phyloP scores from a whole-genome alignment of 2,113 vertebrate genomes.

The Gobius niger region DNA sequence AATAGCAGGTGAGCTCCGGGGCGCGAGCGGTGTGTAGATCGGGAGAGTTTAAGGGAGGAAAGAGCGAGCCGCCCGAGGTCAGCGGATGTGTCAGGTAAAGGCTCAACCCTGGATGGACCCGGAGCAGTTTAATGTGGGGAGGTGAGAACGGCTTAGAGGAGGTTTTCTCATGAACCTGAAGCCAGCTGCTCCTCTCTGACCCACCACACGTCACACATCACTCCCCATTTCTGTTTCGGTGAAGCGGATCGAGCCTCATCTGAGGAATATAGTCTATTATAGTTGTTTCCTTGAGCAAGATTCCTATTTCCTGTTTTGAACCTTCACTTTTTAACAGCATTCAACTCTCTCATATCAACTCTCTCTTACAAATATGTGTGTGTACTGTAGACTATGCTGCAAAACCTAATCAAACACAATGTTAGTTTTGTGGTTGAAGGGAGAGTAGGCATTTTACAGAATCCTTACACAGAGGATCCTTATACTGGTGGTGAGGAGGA shows the following conservation, averaged over 20 bases:
- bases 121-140: slow-evolving; percentile 71
- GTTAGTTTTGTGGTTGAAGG: too few relatives aligned
- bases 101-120: slow-evolving; percentile 56
- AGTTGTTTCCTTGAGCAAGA: too few relatives aligned
- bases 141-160: slow-evolving; percentile 75
- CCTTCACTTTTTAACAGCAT: too few relatives aligned
- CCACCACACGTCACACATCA: not conserved
- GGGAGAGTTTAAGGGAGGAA: slow-evolving; percentile 64
- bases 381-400: too few relatives aligned
- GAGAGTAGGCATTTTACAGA: too few relatives aligned
- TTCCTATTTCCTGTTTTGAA: too few relatives aligned
- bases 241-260: not conserved
- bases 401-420: too few relatives aligned
- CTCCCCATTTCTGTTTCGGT: not conserved
- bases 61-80: slow-evolving; percentile 59
- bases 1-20: slow-evolving; percentile 51
- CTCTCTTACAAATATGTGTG: too few relatives aligned
- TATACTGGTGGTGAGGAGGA: not conserved
- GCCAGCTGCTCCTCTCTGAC: not conserved
- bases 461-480: not conserved
- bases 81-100: slow-evolving; percentile 59
- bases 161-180: slow-evolving; percentile 72
- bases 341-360: too few relatives aligned
- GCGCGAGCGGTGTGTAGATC: slow-evolving; percentile 61
- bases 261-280: not conserved